A percentile compares a stretch with the other conserved stretches of the same genome.
These are phyloP conservation scores for Pseudochirops corinnae DNA, from an alignment of 2,797 vertebrate genomes.

Conservation along the genomic window DNA sequence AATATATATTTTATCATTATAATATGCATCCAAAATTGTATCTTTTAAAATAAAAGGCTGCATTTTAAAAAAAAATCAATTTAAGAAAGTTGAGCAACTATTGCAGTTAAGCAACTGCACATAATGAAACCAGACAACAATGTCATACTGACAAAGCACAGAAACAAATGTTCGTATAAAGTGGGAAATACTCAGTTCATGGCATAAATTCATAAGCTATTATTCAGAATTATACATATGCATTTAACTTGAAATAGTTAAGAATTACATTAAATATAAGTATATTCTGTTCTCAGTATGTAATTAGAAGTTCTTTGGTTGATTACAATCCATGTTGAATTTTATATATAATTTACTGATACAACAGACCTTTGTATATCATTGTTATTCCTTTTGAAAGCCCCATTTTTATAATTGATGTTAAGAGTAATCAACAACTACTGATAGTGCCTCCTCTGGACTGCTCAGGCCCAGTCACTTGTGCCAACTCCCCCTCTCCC, in stretches of 20 bases:
- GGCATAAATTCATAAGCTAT: neutral
- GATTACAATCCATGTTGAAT: neutral
- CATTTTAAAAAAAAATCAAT: neutral
- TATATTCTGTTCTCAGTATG: neutral
- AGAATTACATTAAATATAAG: neutral
- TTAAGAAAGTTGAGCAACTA: neutral
- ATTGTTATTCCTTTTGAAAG: neutral
- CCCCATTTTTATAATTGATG: neutral
- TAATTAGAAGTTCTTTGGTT: neutral
- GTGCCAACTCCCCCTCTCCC: neutral
- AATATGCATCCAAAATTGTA: neutral
- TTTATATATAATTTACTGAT: neutral
- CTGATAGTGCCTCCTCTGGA: neutral
- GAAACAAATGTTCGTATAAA: neutral
- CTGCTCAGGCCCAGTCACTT: neutral
- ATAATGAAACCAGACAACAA: neutral
- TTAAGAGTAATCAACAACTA: neutral
- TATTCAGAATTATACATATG: neutral
- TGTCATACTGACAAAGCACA: neutral
- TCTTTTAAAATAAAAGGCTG: neutral
- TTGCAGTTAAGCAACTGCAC: neutral
- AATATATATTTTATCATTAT: neutral
- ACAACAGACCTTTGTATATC: neutral
- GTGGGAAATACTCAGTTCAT: neutral
- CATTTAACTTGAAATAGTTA: neutral